A percentile compares a stretch with the other conserved stretches of the same genome.
phyloP scores from a whole-genome alignment of 2,113 vertebrate species.

The Xiphophorus maculatus region DNA sequence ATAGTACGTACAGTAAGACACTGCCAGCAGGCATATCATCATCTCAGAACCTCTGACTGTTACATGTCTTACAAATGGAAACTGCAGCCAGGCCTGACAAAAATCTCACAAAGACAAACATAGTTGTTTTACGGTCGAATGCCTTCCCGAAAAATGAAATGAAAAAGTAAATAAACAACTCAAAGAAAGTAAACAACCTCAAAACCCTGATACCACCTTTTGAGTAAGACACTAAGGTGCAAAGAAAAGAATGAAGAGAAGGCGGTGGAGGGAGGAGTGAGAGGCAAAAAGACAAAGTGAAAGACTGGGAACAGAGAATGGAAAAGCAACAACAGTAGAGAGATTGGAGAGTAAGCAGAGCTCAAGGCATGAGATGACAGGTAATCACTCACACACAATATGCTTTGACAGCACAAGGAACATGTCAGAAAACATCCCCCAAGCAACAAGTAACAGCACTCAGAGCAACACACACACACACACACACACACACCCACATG shows the following conservation, averaged over 20 bases:
- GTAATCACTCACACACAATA: conserved; percentile 74
- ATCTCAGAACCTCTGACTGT: conserved; percentile 15
- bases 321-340: conserved; percentile 33
- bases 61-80: conserved; percentile 30
- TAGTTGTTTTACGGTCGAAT: conserved; percentile 17
- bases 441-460: conserved; percentile 53
- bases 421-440: conserved; percentile 65
- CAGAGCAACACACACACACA: conserved; percentile 34
- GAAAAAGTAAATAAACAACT: conserved; percentile 33
- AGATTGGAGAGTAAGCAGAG: conserved; percentile 51
- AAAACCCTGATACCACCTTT: conserved; percentile 26
- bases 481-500: neutral
- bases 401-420: conserved; percentile 73
- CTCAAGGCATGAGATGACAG: conserved; percentile 66
- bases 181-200: conserved; percentile 21
- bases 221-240: conserved; percentile 1
- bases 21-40: conserved; percentile 10
- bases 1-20: conserved; percentile 1
- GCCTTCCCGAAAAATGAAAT: conserved; percentile 11
- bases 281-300: conserved; percentile 36
- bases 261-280: conserved; percentile 25
- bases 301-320: conserved; percentile 10
- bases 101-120: conserved; percentile 17
- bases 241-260: conserved; percentile 3
- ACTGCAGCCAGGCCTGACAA: conserved; percentile 5